Conservation (phyloP, 2,113 vertebrate species). For the Cariama cristata region DNA sequence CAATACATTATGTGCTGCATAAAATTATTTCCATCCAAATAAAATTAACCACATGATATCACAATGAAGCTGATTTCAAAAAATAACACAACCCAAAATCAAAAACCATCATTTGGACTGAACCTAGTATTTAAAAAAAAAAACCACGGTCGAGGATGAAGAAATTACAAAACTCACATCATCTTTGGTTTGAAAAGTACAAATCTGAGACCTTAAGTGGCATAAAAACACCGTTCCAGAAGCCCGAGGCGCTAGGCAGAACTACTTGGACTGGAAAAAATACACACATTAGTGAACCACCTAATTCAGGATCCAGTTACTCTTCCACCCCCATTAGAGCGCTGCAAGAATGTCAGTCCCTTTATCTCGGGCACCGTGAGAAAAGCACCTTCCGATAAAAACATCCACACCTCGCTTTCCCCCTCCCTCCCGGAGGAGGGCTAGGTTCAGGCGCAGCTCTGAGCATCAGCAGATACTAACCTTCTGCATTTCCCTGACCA, state of each 20-base stretch:
- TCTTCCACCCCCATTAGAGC: neutral
- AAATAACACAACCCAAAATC: neutral
- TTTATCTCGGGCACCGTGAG: conserved; percentile 4
- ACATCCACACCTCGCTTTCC: neutral
- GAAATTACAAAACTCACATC: neutral
- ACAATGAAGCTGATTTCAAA: neutral
- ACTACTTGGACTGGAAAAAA: conserved; percentile 38
- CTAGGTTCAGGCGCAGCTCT: rapidly evolving
- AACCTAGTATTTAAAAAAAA: neutral
- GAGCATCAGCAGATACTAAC: neutral
- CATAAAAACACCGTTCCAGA: neutral
- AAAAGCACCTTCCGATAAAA: conserved; percentile 25
- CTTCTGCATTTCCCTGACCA: neutral
- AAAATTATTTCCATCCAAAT: conserved; percentile 7
- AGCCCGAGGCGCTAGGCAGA: neutral
- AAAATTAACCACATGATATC: neutral
- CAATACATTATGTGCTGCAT: neutral
- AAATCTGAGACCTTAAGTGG: conserved; percentile 23
- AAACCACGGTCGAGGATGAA: neutral
- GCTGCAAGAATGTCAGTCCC: neutral
- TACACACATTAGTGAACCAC: neutral
- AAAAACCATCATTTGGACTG: neutral
- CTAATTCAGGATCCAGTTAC: conserved; percentile 26
- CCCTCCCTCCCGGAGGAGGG: neutral
- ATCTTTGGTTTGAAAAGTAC: neutral